Conservation (phyloP, 2,888 invertebrate genomes). For the Hedya salicella region DNA sequence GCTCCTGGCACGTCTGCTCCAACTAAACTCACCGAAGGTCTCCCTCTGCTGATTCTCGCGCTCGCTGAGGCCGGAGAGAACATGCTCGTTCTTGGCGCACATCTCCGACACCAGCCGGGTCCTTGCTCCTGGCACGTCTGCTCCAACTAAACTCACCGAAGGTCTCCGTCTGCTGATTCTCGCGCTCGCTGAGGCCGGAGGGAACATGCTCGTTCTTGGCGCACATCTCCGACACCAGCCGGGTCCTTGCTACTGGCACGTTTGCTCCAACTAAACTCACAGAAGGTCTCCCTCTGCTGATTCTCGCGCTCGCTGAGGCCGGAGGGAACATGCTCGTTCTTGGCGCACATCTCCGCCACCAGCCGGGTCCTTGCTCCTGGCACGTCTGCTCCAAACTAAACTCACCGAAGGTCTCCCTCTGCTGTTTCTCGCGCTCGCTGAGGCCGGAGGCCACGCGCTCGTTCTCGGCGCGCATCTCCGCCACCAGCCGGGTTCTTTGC, state of each 20-base stretch:
- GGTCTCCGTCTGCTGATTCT: slow-evolving; percentile 68
- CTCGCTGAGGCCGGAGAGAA: slow-evolving; percentile 87
- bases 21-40: slow-evolving; percentile 63
- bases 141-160: slow-evolving; percentile 63
- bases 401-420: slow-evolving; percentile 61
- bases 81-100: slow-evolving; percentile 87
- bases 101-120: slow-evolving; percentile 86
- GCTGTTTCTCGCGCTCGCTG: slow-evolving; percentile 82
- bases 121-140: slow-evolving; percentile 75
- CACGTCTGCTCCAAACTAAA: slow-evolving; percentile 64
- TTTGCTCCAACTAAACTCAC: slow-evolving; percentile 66
- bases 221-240: slow-evolving; percentile 87
- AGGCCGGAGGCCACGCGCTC: slow-evolving; percentile 88
- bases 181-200: slow-evolving; percentile 86
- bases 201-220: slow-evolving; percentile 88
- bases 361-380: slow-evolving; percentile 74
- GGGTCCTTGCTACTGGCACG: slow-evolving; percentile 77
- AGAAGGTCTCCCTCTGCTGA: slow-evolving; percentile 58
- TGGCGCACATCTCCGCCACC: slow-evolving; percentile 87
- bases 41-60: slow-evolving; percentile 76
- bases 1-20: slow-evolving; percentile 75
- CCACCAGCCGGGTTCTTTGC: slow-evolving; percentile 79
- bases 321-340: slow-evolving; percentile 88
- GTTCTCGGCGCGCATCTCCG: slow-evolving; percentile 88
- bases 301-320: slow-evolving; percentile 86